Percentiles rank a stretch among this genome's conserved stretches.
phyloP scores from a whole-genome alignment of 2,888 invertebrate genomes.

The Eilema griseolum region DNA sequence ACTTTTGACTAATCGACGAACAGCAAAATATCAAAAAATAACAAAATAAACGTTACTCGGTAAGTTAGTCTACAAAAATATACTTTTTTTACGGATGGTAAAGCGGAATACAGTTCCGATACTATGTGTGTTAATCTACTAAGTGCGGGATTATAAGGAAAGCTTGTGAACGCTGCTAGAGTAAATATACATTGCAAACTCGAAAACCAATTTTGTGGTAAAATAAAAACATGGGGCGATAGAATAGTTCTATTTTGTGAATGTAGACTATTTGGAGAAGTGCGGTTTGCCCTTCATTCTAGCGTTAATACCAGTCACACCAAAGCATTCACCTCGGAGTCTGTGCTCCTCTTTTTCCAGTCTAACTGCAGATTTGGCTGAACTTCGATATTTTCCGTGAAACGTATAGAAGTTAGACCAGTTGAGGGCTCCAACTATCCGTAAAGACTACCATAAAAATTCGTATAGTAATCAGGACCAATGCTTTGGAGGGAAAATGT shows the following conservation, averaged over 20 bases:
- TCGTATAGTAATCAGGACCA: no score
- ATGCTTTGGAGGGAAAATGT: no score
- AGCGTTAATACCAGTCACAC: no score
- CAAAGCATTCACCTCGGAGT: no score
- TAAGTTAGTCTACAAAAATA: constrained; percentile 33
- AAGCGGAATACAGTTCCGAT: constrained; percentile 30
- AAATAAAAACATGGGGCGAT: constrained; percentile 9
- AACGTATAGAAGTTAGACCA: no score
- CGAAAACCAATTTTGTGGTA: constrained; percentile 18
- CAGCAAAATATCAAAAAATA: not conserved
- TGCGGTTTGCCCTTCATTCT: not conserved
- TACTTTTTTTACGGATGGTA: constrained; percentile 25
- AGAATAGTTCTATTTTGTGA: constrained; percentile 14
- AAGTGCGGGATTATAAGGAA: constrained; percentile 52
- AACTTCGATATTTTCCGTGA: no score
- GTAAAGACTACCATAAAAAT: no score
- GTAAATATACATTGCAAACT: constrained; percentile 35
- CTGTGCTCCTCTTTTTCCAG: no score
- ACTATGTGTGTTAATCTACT: constrained; percentile 55
- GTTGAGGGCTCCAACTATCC: no score
- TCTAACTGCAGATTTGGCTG: no score
- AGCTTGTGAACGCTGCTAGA: constrained; percentile 28
- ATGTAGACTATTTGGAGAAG: not conserved
- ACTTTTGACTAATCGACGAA: not conserved
- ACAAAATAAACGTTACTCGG: constrained; percentile 5